phyloP scores from a whole-genome alignment of 2,113 vertebrate genomes.

The Caranx melampygus region DNA sequence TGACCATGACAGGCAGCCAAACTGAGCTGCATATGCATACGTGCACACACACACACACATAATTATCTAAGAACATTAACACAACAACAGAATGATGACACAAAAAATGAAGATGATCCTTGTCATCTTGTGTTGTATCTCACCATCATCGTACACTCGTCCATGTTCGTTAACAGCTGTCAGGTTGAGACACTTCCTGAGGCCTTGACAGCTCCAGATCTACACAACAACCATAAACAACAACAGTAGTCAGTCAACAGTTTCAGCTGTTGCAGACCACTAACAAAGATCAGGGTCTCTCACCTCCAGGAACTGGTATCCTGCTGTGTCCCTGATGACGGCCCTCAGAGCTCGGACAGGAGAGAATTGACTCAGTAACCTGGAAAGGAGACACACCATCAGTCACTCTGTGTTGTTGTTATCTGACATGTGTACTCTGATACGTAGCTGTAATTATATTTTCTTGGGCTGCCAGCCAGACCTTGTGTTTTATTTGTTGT shows the following conservation, averaged over 20 bases:
- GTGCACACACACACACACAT: constrained; percentile 32
- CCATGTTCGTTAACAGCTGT: constrained; percentile 79
- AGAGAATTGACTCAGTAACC: constrained; percentile 74
- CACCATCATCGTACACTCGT: constrained; percentile 82
- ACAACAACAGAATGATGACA: neutral
- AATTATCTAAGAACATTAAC: neutral
- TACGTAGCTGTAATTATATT: too few species aligned
- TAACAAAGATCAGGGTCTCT: neutral
- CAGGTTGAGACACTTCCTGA: constrained; percentile 80
- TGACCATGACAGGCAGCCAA: constrained; percentile 84
- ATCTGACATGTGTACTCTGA: too few species aligned
- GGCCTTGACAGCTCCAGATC: constrained; percentile 81
- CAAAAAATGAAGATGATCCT: neutral
- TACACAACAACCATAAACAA: constrained; percentile 40
- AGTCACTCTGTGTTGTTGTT: neutral
- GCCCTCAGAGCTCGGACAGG: constrained; percentile 70
- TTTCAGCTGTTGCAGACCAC: neutral
- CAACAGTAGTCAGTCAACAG: neutral
- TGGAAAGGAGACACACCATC: constrained; percentile 33
- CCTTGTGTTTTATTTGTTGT: too few species aligned
- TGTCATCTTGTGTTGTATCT: constrained; percentile 6
- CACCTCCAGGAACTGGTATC: constrained; percentile 83
- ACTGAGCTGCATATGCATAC: constrained; percentile 73
- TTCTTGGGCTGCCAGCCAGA: too few species aligned
- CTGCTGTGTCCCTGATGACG: constrained; percentile 73